A percentile compares a stretch with the other conserved stretches of the same genome.
Conservation (phyloP, 2,113 vertebrate species). For the Ellobius talpinus region DNA sequence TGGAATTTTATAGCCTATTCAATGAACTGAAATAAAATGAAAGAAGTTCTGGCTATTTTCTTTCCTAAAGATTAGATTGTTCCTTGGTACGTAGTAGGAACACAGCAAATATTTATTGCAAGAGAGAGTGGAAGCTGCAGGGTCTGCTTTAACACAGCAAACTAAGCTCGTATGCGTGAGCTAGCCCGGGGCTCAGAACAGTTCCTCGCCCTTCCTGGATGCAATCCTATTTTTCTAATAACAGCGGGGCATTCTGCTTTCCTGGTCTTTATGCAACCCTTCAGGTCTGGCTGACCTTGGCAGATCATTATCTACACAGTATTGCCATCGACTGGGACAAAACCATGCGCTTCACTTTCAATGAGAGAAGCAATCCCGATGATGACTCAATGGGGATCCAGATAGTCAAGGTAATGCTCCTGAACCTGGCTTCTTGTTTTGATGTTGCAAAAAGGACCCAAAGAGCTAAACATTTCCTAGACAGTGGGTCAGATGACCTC, state of each 20-base stretch:
- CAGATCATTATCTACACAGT: conserved; percentile 97
- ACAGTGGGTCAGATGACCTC: neutral
- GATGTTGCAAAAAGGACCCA: neutral
- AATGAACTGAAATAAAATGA: conserved; percentile 15
- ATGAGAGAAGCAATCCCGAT: conserved; percentile 98
- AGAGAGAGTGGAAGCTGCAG: neutral
- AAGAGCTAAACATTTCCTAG: neutral
- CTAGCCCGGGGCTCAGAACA: neutral
- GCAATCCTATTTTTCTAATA: neutral
- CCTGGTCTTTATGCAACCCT: conserved; percentile 29
- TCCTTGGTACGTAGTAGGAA: conserved; percentile 16
- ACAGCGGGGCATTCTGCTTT: neutral
- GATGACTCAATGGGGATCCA: conserved; percentile 99
- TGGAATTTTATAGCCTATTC: neutral
- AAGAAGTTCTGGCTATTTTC: neutral
- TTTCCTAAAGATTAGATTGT: neutral
- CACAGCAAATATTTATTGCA: conserved; percentile 24
- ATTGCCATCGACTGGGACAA: conserved; percentile 99
- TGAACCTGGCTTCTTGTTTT: neutral
- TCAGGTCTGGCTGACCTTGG: conserved; percentile 97
- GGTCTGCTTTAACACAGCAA: neutral
- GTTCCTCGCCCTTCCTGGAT: neutral
- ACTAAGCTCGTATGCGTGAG: neutral
- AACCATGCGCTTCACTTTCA: conserved; percentile 98
- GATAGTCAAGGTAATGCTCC: conserved; percentile 95